Base-by-base conservation (phyloP, 2,888 invertebrate species). In the Scaptomyza tumidula region DNA sequence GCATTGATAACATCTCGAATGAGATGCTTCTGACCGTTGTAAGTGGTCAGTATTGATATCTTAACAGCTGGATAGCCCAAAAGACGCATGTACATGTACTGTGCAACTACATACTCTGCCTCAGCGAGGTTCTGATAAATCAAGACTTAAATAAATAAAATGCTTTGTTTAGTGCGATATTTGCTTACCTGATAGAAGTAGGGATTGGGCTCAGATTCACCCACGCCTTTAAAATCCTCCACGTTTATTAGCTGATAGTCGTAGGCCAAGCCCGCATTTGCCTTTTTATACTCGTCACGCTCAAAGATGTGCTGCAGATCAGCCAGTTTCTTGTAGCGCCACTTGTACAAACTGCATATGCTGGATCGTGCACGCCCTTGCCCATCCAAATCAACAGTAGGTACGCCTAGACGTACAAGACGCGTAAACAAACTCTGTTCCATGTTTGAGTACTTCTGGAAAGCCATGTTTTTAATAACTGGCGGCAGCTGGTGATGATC, bases 381-480 rank as follows among this genome's bases (percentile, higher is more conserved):
- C 0, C 98, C 98, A 92, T 99, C 99, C 65, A 99, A 93, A 91
- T 99, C 98, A 0, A 99, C 97, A 0, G 98, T 98, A 0, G 99
- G 99, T 2, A 99, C 98, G 0, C 99, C 99, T 1, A 99, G 94
- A 7, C 99, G 94, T 13, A 99, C 99, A 91, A 99, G 95, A 75
- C 99, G 94, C 0, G 99, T 98, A 92, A 99, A 99, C 44, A 99
- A 93, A 57, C 98, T 98, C 93, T 99, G 99, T 90, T 99, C 99
- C 99, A 99, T 99, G 90, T 99, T 99, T 58, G 98, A 98, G 93
- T 98, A 99, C 91, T 99, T 99, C 92, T 99, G 99, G 93, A 99
- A 99, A 7, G 99, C 99, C 97, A 99, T 99, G 92, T 99, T 99
- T 93, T 99, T 99, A 49, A 99, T 99, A 11, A 99, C 99, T 0